A percentile compares a stretch with the other conserved stretches of the same genome.
Evolutionary conservation across 2,888 invertebrate species (phyloP).

Genomic region (Camptogramma bilineatum): DNA sequence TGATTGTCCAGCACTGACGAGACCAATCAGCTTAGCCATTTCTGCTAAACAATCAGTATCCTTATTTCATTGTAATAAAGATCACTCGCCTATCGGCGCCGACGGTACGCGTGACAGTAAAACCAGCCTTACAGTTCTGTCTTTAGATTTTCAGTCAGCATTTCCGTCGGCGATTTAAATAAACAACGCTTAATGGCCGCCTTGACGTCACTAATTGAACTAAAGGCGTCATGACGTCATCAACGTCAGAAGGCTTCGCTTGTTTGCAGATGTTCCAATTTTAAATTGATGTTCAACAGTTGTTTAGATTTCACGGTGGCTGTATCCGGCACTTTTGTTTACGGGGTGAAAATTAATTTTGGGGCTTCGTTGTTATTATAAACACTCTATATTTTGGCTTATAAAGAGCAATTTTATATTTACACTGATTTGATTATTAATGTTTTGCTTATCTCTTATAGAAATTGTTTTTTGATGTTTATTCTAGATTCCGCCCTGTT

Average conservation of each 20-base stretch:
- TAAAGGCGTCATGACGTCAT: slow-evolving; percentile 25
- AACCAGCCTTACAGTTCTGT: slow-evolving; percentile 19
- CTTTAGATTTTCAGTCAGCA: slow-evolving; percentile 14
- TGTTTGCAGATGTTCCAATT: slow-evolving; percentile 25
- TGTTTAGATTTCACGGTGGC: slow-evolving; percentile 3
- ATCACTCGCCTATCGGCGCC: too few species aligned
- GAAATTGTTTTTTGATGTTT: too few species aligned
- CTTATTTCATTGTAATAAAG: too few species aligned
- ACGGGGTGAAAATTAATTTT: not conserved
- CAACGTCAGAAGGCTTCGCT: slow-evolving; percentile 18
- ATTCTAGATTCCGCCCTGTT: not conserved
- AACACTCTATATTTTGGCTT: not conserved
- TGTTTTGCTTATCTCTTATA: too few species aligned
- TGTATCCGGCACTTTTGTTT: not conserved
- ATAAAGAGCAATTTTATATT: not conserved
- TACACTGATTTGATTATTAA: too few species aligned
- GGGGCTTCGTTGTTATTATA: not conserved
- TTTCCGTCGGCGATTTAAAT: slow-evolving; percentile 14
- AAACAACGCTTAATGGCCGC: slow-evolving; percentile 29
- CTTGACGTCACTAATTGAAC: slow-evolving; percentile 32
- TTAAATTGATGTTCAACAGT: slow-evolving; percentile 18
- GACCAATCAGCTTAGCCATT: too few species aligned
- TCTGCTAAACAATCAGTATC: too few species aligned
- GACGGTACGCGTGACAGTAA: too few species aligned
- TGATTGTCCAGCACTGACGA: too few species aligned